These are phyloP conservation scores for Plebejus argus DNA, from an alignment of 2,888 invertebrate genomes.

Conservation along the genomic window DNA sequence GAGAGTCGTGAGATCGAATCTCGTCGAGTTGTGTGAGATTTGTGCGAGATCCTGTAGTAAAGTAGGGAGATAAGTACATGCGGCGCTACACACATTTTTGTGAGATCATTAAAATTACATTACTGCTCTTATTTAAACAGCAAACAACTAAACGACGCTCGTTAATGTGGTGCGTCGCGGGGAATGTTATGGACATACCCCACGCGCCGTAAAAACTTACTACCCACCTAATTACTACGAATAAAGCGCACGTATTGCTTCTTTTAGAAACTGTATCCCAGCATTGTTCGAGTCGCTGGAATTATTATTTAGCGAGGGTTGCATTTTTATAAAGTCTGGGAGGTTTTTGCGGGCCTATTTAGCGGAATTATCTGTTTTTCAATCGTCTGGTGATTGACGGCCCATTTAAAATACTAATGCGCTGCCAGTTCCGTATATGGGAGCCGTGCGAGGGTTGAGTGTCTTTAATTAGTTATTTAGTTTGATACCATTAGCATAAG, in stretches of 20 bases:
- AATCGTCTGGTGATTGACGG: constrained; percentile 9
- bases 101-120: constrained; percentile 78
- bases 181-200: constrained; percentile 70
- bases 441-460: background rate
- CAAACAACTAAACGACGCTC: constrained; percentile 76
- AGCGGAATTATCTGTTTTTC: constrained; percentile 17
- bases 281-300: constrained; percentile 35
- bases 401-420: constrained; percentile 19
- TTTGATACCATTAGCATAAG: constrained; percentile 6
- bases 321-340: constrained; percentile 25
- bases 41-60: constrained; percentile 10
- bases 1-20: background rate
- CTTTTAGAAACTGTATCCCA: constrained; percentile 38
- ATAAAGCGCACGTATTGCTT: constrained; percentile 45
- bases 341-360: background rate
- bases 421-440: constrained; percentile 14
- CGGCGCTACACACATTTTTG: constrained; percentile 66
- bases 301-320: constrained; percentile 25
- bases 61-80: constrained; percentile 35
- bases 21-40: background rate
- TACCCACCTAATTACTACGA: constrained; percentile 45
- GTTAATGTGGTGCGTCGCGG: constrained; percentile 69
- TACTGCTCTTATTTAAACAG: constrained; percentile 77
- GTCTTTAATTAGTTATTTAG: constrained; percentile 9
- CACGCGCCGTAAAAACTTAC: constrained; percentile 45